Conservation (phyloP, 2,888 invertebrate species). For the Agrochola lychnidis region DNA sequence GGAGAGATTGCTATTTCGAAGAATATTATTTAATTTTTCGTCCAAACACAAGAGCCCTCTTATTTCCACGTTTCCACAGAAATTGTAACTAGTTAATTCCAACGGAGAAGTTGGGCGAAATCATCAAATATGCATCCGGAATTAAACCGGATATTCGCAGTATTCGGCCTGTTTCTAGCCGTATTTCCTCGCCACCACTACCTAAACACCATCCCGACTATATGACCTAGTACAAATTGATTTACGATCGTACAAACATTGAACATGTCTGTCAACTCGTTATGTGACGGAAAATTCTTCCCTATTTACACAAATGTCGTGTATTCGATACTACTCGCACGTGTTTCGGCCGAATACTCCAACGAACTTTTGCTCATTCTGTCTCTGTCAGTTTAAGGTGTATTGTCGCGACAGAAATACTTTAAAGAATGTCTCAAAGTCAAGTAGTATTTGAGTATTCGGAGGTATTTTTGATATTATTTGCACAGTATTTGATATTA, state of each 20-base stretch:
- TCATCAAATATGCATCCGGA: constrained; percentile 4
- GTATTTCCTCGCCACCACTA: neutral
- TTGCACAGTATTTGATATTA: constrained; percentile 18
- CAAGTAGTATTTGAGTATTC: neutral
- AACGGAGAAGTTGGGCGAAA: neutral
- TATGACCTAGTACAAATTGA: constrained; percentile 64
- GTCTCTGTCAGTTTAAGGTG: neutral
- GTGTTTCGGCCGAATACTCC: constrained; percentile 5
- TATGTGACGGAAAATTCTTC: constrained; percentile 16
- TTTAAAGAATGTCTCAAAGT: constrained; percentile 20
- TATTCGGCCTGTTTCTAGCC: neutral
- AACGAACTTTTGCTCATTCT: neutral
- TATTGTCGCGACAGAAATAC: neutral
- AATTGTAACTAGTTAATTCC: neutral
- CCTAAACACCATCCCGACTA: constrained; percentile 12
- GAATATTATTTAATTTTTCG: neutral
- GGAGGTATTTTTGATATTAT: constrained; percentile 6
- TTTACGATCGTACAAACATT: constrained; percentile 60
- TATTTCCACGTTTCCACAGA: neutral
- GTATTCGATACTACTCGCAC: constrained; percentile 14
- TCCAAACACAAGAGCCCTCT: too few relatives aligned
- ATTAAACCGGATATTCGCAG: constrained; percentile 6
- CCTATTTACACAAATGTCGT: constrained; percentile 35
- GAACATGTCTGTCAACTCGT: constrained; percentile 29
- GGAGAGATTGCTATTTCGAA: neutral